Evolutionary conservation across 2,113 vertebrate genomes (phyloP).

Genomic region (Brachyhypopomus occidentalis): DNA sequence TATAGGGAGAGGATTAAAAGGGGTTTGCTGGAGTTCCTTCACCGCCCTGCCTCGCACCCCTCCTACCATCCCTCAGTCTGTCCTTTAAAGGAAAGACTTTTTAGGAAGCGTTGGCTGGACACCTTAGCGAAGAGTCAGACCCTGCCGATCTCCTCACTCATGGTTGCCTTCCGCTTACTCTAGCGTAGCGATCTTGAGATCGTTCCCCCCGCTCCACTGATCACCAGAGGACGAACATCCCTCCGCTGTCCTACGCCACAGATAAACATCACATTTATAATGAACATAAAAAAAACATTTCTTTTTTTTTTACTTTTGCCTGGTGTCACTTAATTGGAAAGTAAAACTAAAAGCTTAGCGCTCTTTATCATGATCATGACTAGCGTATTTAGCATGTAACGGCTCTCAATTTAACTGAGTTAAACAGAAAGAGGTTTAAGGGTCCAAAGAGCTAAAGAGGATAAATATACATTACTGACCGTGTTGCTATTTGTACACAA

Average conservation of each 20-base stretch:
- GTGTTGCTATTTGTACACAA: background rate
- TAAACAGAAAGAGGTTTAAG: background rate
- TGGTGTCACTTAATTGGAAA: background rate
- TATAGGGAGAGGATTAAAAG: slow-evolving; percentile 41
- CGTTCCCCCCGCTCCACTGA: background rate
- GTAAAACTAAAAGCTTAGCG: background rate
- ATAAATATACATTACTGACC: background rate
- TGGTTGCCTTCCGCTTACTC: slow-evolving; percentile 45
- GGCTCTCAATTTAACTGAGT: background rate
- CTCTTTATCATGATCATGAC: too few relatives aligned
- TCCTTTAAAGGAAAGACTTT: slow-evolving; percentile 40
- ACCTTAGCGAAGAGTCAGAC: slow-evolving; percentile 57
- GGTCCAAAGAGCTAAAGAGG: background rate
- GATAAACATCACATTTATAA: background rate
- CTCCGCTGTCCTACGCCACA: background rate
- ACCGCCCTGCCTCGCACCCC: too few relatives aligned
- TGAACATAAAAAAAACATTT: background rate
- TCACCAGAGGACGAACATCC: background rate
- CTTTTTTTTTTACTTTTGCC: too few relatives aligned
- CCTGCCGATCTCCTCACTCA: slow-evolving; percentile 48
- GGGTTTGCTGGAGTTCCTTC: too few relatives aligned
- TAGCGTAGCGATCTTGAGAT: background rate
- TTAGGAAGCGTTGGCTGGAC: slow-evolving; percentile 15
- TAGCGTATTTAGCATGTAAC: too few relatives aligned
- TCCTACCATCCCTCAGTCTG: slow-evolving; percentile 12